Conservation (phyloP, 2,113 vertebrate genomes). For the Anolis carolinensis region DNA sequence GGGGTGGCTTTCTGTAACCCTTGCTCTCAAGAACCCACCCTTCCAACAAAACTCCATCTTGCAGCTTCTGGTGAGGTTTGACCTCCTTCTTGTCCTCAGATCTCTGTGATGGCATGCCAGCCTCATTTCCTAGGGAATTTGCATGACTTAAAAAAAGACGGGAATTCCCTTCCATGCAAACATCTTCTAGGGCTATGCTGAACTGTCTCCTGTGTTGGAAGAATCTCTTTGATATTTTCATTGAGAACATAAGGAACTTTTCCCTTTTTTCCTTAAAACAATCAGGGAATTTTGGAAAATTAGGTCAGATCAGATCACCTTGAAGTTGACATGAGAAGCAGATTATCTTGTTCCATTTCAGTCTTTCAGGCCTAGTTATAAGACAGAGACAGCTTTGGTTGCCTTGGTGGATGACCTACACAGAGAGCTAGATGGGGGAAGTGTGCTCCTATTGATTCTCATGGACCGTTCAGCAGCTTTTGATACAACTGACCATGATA, state of each 20-base stretch:
- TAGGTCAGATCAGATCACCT: conserved; percentile 53
- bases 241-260: conserved; percentile 37
- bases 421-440: too few species aligned
- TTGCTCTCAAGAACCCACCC: conserved; percentile 20
- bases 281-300: conserved; percentile 18
- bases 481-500: too few species aligned
- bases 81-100: too few species aligned
- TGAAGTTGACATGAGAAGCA: conserved; percentile 46
- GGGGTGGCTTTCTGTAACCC: conserved; percentile 69
- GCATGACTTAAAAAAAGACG: not conserved
- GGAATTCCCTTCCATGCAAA: not conserved
- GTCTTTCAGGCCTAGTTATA: too few species aligned
- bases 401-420: too few species aligned
- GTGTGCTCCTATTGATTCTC: too few species aligned
- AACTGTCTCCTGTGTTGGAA: not conserved
- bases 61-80: not conserved
- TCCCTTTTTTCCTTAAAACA: conserved; percentile 43
- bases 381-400: too few species aligned
- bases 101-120: not conserved
- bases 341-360: too few species aligned
- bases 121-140: not conserved
- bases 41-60: conserved; percentile 37
- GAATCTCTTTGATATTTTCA: not conserved
- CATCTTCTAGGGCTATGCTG: not conserved
- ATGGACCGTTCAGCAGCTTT: too few species aligned